Percentiles rank a stretch among this genome's conserved stretches.
These are phyloP conservation scores for Apamea monoglypha DNA, from an alignment of 2,888 invertebrate species.

Conservation along the genomic window DNA sequence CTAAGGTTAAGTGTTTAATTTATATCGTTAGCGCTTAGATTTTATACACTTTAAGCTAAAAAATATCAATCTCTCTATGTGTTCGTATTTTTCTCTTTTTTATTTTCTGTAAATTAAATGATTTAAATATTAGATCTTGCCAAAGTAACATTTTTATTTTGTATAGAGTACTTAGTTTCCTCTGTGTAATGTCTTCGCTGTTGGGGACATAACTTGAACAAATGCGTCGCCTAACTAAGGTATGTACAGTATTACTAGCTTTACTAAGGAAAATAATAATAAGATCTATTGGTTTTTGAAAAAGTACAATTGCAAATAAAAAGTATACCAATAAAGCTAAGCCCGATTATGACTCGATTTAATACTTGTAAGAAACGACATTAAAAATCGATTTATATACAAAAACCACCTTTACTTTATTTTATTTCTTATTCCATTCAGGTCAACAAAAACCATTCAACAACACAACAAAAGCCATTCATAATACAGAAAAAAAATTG, in stretches of 20 bases:
- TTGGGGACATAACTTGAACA: conserved; percentile 67
- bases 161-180: conserved; percentile 79
- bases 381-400: conserved; percentile 23
- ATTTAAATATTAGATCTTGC: conserved; percentile 81
- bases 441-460: conserved; percentile 44
- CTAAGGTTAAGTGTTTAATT: conserved; percentile 85
- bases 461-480: conserved; percentile 48
- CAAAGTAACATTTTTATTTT: conserved; percentile 82
- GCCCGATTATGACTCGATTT: conserved; percentile 5
- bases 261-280: conserved; percentile 85
- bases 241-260: conserved; percentile 90
- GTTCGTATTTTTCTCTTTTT: conserved; percentile 67
- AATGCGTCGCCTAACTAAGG: conserved; percentile 82
- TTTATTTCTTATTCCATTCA: conserved; percentile 30
- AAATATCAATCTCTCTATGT: conserved; percentile 69
- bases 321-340: neutral
- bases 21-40: conserved; percentile 76
- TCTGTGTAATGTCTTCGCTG: conserved; percentile 69
- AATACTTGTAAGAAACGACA: neutral
- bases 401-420: conserved; percentile 32
- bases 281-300: conserved; percentile 72
- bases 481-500: conserved; percentile 49
- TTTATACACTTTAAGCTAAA: conserved; percentile 72
- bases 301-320: conserved; percentile 66
- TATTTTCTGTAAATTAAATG: conserved; percentile 71